Conservation (phyloP, 2,113 vertebrate genomes). For the Brienomyrus longianalis region DNA sequence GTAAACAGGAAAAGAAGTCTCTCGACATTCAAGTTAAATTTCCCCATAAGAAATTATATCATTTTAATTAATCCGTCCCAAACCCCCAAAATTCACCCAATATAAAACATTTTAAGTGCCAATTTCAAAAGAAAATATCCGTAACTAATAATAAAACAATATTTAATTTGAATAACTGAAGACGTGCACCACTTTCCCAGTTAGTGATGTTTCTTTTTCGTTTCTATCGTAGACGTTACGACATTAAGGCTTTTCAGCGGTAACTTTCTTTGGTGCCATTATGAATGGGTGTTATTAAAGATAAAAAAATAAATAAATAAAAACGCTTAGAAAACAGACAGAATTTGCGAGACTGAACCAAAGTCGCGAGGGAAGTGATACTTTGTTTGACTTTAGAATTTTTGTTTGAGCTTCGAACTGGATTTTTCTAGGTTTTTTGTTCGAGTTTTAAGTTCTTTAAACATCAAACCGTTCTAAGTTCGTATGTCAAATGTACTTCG, state of each 20-base stretch:
- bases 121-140: background rate
- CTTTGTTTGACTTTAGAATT: background rate
- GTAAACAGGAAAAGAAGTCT: background rate
- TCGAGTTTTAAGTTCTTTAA: background rate
- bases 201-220: background rate
- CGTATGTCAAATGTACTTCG: background rate
- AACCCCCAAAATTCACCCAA: background rate
- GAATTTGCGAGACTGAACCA: no score
- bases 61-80: background rate
- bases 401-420: background rate
- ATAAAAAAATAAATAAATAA: background rate
- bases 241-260: no score
- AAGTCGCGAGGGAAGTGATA: background rate
- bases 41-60: background rate
- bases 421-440: background rate
- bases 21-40: background rate
- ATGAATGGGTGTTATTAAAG: background rate
- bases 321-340: no score
- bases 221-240: background rate
- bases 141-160: background rate
- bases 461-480: background rate
- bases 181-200: background rate
- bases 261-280: background rate
- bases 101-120: background rate
- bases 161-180: no score